A percentile compares a stretch with the other conserved stretches of the same genome.
phyloP scores from a whole-genome alignment of 2,888 invertebrate genomes.

The Agelastica alni region DNA sequence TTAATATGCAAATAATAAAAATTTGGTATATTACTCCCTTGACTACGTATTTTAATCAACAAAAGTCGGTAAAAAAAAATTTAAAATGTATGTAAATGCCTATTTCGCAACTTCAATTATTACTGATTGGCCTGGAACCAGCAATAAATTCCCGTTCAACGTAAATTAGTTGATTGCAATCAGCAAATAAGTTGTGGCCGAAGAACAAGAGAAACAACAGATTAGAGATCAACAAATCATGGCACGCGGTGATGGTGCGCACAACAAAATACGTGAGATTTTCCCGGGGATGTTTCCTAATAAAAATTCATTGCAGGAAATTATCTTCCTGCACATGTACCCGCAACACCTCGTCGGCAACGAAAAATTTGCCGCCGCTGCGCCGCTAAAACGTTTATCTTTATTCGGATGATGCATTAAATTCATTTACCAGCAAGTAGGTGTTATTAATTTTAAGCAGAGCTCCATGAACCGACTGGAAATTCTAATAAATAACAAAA shows the following conservation, averaged over 20 bases:
- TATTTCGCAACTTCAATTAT: too few relatives aligned
- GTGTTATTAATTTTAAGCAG: slow-evolving; percentile 17
- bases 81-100: too few relatives aligned
- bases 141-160: too few relatives aligned
- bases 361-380: slow-evolving; percentile 11
- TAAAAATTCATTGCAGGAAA: slow-evolving; percentile 25
- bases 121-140: too few relatives aligned
- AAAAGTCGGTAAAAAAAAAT: too few relatives aligned
- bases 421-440: slow-evolving; percentile 20
- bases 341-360: slow-evolving; percentile 13
- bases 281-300: slow-evolving; percentile 15
- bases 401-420: slow-evolving; percentile 25
- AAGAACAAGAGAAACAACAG: neutral
- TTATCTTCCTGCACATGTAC: slow-evolving; percentile 22
- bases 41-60: too few relatives aligned
- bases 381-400: slow-evolving; percentile 20
- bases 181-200: neutral
- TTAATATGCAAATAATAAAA: too few relatives aligned
- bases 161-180: slow-evolving; percentile 1
- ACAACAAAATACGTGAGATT: slow-evolving; percentile 17
- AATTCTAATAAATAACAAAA: neutral
- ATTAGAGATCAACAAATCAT: slow-evolving; percentile 17
- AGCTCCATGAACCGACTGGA: slow-evolving; percentile 1
- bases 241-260: neutral
- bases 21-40: too few relatives aligned